Percentiles rank a stretch among this genome's conserved stretches.
Conservation (phyloP, 2,113 vertebrate genomes). For the Oryctolagus cuniculus region DNA sequence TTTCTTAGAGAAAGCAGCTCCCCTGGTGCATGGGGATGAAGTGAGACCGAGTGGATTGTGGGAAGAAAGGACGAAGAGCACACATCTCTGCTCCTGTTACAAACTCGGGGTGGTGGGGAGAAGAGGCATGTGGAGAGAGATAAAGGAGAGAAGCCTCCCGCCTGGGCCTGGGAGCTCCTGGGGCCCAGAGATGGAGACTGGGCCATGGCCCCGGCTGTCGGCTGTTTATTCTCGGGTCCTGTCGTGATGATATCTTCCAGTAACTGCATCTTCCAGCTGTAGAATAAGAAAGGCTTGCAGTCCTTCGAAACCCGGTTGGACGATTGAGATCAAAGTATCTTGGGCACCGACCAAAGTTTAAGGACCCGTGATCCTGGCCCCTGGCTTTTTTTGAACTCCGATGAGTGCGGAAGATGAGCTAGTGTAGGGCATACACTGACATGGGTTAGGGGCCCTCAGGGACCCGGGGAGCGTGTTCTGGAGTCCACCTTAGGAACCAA, state of each 20-base stretch:
- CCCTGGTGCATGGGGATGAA: not conserved
- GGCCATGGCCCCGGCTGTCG: not conserved
- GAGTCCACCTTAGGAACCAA: no score
- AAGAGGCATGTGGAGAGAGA: not conserved
- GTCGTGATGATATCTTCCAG: not conserved
- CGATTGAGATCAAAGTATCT: not conserved
- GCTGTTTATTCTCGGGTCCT: not conserved
- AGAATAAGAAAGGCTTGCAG: not conserved
- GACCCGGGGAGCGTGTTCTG: no score
- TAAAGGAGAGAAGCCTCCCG: not conserved
- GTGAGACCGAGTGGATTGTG: accelerated
- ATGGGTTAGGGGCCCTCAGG: no score
- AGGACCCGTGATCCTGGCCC: no score
- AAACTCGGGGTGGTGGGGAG: not conserved
- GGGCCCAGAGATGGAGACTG: no score
- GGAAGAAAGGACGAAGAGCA: not conserved
- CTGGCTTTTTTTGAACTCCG: not conserved
- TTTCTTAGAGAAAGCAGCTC: not conserved
- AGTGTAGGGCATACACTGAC: not conserved
- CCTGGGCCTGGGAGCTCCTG: no score
- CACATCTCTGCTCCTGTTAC: not conserved
- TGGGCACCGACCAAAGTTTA: not conserved
- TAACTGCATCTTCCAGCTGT: not conserved
- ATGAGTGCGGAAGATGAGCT: not conserved
- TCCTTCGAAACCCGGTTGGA: not conserved